Base-by-base conservation (phyloP, 2,888 invertebrate genomes). In the Spisula subtruncata region DNA sequence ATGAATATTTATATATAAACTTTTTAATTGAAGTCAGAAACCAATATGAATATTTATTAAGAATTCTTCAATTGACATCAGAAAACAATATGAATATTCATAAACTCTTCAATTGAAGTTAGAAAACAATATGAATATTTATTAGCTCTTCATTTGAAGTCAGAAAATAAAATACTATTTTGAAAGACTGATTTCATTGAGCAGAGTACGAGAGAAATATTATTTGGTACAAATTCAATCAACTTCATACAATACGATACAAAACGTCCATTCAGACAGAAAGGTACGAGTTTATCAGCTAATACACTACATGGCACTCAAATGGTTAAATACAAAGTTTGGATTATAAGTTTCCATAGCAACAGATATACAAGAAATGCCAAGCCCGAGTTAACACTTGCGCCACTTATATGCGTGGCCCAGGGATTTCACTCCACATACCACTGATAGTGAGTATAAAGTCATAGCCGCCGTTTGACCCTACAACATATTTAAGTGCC, bases 261-360 rank as follows among this genome's bases (percentile, higher is more conserved):
- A 60, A 60, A 60, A 83, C 83, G 56, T 35, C 14, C 41, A 32
- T 18, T 35, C 54, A 83, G 83, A 60, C 60, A 41, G 25, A 71
- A 71, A 66, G 12, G n/a, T 29, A 54, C 0, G 56, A 29, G 32
- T 12, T 29, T 48, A n/a, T 81, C 32, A 83, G 41, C 87, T 83
- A 83, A 75, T 54, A 56, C 46, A 83, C 87, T 83, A 83, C 82
- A 80, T 75, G 71, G 35, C 75, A 83, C 83, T 35, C 75, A 32
- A n/a, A 56, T 83, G 87, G 54, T 83, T 87, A 83, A 41, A 54
- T 85, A 75, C 25, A 83, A 83, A 14, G 35, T 75, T 25, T 80
- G n/a, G 56, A 79, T 54, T 80, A 85, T 80, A 85, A 18, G 85
- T 85, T 75, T 85, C 51, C 85, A 85, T 85, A 85, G 85, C 80